Conservation (phyloP, 2,888 invertebrate species). For the Drosophila setosimentum region DNA sequence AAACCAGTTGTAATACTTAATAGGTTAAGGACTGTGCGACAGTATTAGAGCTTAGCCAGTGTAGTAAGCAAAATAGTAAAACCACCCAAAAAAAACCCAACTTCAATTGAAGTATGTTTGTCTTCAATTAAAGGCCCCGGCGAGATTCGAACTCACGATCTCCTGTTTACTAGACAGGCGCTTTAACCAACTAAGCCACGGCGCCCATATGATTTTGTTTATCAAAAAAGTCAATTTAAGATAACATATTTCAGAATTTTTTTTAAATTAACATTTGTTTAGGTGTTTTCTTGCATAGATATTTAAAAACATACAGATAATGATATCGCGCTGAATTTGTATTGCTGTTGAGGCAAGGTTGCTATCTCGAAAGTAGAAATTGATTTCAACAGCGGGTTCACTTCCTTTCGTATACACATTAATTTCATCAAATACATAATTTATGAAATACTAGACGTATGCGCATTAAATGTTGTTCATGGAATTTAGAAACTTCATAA, state of each 20-base stretch:
- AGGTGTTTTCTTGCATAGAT: conserved; percentile 31
- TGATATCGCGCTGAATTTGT: neutral
- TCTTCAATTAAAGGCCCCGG: conserved; percentile 75
- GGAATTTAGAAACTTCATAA: neutral
- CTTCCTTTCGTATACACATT: neutral
- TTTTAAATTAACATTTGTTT: conserved; percentile 56
- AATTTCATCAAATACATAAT: neutral
- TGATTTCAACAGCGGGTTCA: too few species aligned
- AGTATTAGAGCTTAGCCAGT: conserved; percentile 27
- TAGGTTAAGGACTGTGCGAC: conserved; percentile 19
- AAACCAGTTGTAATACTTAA: conserved; percentile 37
- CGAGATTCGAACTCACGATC: conserved; percentile 85
- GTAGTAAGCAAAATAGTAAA: conserved; percentile 4
- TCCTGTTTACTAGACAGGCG: conserved; percentile 85
- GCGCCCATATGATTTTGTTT: conserved; percentile 62
- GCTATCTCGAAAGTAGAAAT: neutral
- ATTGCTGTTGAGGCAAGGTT: neutral
- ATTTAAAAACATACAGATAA: conserved; percentile 19
- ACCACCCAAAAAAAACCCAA: neutral
- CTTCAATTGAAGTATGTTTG: neutral
- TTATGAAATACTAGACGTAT: neutral
- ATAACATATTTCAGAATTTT: neutral
- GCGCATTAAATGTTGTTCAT: neutral
- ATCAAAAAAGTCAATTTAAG: conserved; percentile 33
- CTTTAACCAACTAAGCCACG: conserved; percentile 85